Percentiles rank a stretch among this genome's conserved stretches.
Conservation (phyloP, 2,888 invertebrate species). For the Sepioteuthis lessoniana region DNA sequence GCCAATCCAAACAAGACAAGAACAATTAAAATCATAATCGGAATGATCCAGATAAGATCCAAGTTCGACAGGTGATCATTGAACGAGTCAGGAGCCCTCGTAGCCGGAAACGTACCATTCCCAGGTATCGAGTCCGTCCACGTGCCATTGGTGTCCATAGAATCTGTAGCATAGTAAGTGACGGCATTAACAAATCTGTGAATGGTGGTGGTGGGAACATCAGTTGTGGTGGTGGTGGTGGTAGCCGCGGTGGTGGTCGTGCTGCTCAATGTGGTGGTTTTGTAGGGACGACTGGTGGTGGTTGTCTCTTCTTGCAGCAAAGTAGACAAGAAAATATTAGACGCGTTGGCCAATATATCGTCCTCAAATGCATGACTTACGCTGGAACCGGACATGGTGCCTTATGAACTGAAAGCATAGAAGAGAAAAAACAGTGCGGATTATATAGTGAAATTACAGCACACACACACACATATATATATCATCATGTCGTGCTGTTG, state of each 20-base stretch:
- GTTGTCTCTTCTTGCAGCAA: neutral
- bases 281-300: neutral
- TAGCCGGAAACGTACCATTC: neutral
- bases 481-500: too few species aligned
- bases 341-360: neutral
- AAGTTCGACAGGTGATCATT: neutral
- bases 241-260: neutral
- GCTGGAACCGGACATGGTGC: neutral
- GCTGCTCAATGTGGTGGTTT: neutral
- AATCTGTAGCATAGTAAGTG: neutral
- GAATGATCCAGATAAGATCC: slow-evolving; percentile 44
- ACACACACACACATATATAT: neutral
- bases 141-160: neutral
- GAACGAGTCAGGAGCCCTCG: neutral
- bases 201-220: neutral
- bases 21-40: slow-evolving; percentile 16
- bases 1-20: slow-evolving; percentile 2
- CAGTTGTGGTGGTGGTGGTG: neutral
- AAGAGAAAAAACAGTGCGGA: neutral
- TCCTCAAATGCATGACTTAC: neutral
- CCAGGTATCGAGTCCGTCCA: neutral
- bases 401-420: neutral
- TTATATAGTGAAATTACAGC: too few species aligned
- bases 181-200: neutral
- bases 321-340: neutral